Evolutionary conservation across 2,113 vertebrate species (phyloP).

Genomic region (Pelodiscus sinensis): DNA sequence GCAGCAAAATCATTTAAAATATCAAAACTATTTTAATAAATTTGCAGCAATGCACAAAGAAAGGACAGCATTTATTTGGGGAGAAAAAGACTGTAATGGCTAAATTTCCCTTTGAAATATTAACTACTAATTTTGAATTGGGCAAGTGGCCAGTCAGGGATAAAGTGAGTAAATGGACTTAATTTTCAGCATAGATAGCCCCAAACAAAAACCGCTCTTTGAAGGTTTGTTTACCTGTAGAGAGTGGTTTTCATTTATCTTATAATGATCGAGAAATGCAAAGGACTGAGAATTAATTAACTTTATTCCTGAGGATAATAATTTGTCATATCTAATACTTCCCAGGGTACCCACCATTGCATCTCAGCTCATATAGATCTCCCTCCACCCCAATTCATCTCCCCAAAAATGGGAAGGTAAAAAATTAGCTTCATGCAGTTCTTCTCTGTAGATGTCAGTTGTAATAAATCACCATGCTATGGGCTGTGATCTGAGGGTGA

Average conservation of each 20-base stretch:
- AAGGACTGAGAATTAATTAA: background rate
- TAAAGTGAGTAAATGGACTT: background rate
- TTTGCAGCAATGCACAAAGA: background rate
- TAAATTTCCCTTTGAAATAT: background rate
- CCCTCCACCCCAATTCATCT: no score
- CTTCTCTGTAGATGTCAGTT: rapidly evolving
- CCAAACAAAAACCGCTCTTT: background rate
- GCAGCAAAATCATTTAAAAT: background rate
- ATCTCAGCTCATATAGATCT: background rate
- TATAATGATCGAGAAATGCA: background rate
- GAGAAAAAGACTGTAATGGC: background rate
- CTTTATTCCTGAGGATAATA: background rate
- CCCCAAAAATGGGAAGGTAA: rapidly evolving
- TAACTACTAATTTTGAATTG: background rate
- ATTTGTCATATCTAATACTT: background rate
- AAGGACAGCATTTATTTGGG: background rate
- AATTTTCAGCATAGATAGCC: background rate
- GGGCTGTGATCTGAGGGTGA: background rate
- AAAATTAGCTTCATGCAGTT: background rate
- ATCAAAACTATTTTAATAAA: rapidly evolving
- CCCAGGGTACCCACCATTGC: rapidly evolving
- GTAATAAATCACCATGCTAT: background rate
- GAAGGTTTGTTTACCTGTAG: background rate
- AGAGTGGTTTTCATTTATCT: background rate
- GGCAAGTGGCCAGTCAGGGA: background rate